These are phyloP conservation scores for Poliocrania exsul DNA, from an alignment of 2,797 vertebrate species.

Conservation along the genomic window DNA sequence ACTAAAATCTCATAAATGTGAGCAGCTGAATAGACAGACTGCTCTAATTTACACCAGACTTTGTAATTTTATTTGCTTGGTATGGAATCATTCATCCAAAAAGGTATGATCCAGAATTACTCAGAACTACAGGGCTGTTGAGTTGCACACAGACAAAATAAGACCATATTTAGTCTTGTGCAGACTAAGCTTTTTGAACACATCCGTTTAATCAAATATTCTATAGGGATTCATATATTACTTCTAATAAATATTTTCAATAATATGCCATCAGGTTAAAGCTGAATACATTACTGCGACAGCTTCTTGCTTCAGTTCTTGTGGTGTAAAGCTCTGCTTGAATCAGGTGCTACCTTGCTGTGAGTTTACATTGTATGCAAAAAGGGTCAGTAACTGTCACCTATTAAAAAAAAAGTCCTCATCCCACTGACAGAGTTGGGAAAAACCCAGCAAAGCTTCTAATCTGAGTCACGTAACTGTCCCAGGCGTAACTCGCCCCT, in stretches of 20 bases:
- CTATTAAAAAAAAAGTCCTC: neutral
- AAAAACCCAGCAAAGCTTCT: neutral
- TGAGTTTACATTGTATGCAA: neutral
- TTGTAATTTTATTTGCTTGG: constrained; percentile 43
- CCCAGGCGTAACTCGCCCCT: neutral
- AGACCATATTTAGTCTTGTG: neutral
- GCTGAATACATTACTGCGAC: neutral
- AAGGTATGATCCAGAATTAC: constrained; percentile 30
- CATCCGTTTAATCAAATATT: neutral
- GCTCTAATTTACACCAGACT: constrained; percentile 59
- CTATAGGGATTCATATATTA: neutral
- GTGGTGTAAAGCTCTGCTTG: neutral
- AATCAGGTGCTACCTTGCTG: neutral
- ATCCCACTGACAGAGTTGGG: neutral
- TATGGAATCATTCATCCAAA: constrained; percentile 33
- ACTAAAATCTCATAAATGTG: constrained; percentile 61
- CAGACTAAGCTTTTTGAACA: neutral
- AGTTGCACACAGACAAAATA: constrained; percentile 18
- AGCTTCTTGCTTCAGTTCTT: neutral
- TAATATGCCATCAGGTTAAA: neutral
- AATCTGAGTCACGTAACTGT: neutral
- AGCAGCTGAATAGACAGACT: constrained; percentile 67
- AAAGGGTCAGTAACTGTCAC: neutral
- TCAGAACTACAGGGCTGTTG: neutral
- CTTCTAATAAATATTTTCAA: neutral